These are phyloP conservation scores for Colletes latitarsis DNA, from an alignment of 1,140 invertebrate genomes.

Conservation along the genomic window DNA sequence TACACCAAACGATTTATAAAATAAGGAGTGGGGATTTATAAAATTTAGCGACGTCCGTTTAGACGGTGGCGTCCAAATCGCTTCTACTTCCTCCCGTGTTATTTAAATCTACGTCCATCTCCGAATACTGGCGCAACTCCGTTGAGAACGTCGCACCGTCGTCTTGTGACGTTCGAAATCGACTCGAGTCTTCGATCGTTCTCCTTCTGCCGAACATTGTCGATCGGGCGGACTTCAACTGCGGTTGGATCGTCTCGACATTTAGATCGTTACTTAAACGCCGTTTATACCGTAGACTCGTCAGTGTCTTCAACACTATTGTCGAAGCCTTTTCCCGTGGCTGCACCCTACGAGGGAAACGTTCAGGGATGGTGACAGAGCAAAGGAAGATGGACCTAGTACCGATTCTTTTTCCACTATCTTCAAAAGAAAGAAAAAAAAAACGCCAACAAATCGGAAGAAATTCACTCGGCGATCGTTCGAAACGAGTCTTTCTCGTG, in stretches of 20 bases:
- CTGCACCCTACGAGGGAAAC: conserved; percentile 64
- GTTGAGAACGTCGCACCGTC: conserved; percentile 14
- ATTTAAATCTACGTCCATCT: conserved; percentile 54
- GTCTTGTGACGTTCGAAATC: conserved; percentile 36
- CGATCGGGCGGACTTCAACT: conserved; percentile 49
- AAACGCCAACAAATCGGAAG: background rate
- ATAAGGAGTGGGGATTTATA: background rate
- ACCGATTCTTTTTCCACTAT: conserved; percentile 46
- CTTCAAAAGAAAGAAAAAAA: background rate
- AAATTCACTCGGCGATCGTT: too few species aligned
- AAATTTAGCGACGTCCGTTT: conserved; percentile 28
- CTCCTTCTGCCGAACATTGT: conserved; percentile 25
- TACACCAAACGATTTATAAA: too few species aligned
- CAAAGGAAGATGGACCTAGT: conserved; percentile 59
- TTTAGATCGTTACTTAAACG: conserved; percentile 46
- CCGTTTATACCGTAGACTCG: conserved; percentile 53
- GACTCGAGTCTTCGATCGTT: conserved; percentile 33
- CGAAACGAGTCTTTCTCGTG: background rate
- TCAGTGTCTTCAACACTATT: conserved; percentile 43
- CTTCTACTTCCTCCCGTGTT: conserved; percentile 31
- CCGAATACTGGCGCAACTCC: conserved; percentile 30
- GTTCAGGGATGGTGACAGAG: conserved; percentile 65
- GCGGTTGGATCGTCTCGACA: conserved; percentile 46
- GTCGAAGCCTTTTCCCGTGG: conserved; percentile 46
- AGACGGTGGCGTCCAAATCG: conserved; percentile 22